Conservation (phyloP, 1,140 invertebrate genomes). For the Epicauta chinensis region DNA sequence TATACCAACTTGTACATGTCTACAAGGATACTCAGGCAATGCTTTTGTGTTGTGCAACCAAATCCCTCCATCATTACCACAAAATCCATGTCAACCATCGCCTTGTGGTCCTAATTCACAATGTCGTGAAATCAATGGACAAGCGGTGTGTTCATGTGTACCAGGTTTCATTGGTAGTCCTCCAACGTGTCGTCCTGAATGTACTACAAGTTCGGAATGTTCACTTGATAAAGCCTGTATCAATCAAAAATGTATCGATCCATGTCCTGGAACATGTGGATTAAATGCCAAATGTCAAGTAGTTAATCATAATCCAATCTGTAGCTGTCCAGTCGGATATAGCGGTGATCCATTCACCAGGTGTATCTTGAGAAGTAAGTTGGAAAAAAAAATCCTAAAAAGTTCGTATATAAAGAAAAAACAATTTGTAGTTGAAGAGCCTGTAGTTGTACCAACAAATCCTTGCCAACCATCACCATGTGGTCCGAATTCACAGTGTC, state of each 20-base stretch:
- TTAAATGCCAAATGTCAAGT: conserved; percentile 55
- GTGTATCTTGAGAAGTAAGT: conserved; percentile 39
- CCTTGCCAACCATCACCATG: conserved; percentile 54
- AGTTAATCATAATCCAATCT: conserved; percentile 57
- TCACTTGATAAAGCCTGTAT: conserved; percentile 54
- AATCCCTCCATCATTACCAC: conserved; percentile 35
- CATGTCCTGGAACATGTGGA: conserved; percentile 58
- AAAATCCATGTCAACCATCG: conserved; percentile 52
- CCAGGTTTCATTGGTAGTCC: conserved; percentile 56
- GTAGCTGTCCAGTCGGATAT: conserved; percentile 52
- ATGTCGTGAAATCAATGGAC: conserved; percentile 53
- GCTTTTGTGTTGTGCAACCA: conserved; percentile 56
- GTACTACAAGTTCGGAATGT: conserved; percentile 57
- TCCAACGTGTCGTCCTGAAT: conserved; percentile 58
- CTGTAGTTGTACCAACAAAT: conserved; percentile 38
- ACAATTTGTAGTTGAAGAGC: conserved; percentile 22
- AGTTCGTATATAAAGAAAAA: background rate
- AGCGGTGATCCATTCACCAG: conserved; percentile 57
- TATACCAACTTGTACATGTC: conserved; percentile 64
- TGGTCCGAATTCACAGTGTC: conserved; percentile 49
- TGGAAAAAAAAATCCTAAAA: conserved; percentile 39
- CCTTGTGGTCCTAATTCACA: conserved; percentile 60
- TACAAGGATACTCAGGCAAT: conserved; percentile 60
- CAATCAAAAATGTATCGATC: conserved; percentile 57
- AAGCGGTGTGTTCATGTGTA: conserved; percentile 56